Conservation (phyloP, 2,888 invertebrate genomes). For the Hyalella azteca region DNA sequence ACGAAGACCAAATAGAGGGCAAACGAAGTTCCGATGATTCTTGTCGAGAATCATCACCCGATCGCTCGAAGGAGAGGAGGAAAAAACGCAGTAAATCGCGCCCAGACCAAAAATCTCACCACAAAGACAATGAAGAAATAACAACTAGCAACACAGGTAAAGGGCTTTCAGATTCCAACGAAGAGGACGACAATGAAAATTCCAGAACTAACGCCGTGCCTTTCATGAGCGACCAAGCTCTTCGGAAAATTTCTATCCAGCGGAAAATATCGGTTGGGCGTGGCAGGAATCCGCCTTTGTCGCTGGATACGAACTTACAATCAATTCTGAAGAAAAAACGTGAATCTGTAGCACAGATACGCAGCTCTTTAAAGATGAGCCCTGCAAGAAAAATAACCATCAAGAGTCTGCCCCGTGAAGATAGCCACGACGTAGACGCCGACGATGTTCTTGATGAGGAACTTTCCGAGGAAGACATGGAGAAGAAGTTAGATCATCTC, state of each 20-base stretch:
- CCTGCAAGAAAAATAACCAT: neutral
- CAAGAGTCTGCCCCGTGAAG: neutral
- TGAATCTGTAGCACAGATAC: neutral
- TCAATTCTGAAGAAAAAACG: neutral
- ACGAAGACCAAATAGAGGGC: neutral
- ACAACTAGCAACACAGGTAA: neutral
- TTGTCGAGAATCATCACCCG: neutral
- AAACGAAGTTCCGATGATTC: neutral
- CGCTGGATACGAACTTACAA: neutral
- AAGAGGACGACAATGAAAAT: neutral
- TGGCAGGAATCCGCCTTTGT: neutral
- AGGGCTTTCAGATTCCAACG: neutral
- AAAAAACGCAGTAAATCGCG: neutral
- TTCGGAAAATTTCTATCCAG: neutral
- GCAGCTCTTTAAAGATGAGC: neutral
- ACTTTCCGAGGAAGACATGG: slow-evolving; percentile 37
- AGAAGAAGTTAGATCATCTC: slow-evolving; percentile 37
- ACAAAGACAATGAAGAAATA: neutral
- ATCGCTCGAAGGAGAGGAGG: neutral
- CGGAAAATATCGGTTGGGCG: neutral
- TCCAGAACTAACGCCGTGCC: neutral
- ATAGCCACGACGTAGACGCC: neutral
- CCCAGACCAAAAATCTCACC: neutral
- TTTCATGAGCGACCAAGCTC: neutral
- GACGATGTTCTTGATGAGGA: slow-evolving; percentile 19